These are phyloP conservation scores for Oreonectes daqikongensis DNA, from an alignment of 2,797 vertebrate species.

Conservation along the genomic window DNA sequence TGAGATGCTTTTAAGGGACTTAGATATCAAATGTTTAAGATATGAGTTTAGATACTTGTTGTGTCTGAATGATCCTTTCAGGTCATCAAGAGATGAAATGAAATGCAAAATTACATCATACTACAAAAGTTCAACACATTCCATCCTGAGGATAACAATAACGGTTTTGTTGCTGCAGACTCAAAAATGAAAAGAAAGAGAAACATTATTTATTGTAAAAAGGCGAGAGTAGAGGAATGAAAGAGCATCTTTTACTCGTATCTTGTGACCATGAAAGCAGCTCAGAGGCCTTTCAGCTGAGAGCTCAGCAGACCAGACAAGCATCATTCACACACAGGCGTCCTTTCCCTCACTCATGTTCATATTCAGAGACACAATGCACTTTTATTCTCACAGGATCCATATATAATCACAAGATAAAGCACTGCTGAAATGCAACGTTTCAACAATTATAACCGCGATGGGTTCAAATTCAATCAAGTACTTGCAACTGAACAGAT, in stretches of 20 bases:
- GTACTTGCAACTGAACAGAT: neutral
- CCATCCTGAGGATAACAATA: neutral
- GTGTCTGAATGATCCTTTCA: too few relatives aligned
- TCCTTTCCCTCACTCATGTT: slow-evolving; percentile 41
- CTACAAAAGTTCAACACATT: too few relatives aligned
- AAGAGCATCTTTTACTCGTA: slow-evolving; percentile 68
- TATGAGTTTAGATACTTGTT: too few relatives aligned
- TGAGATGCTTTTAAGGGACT: too few relatives aligned
- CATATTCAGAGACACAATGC: slow-evolving; percentile 8
- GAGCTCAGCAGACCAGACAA: slow-evolving; percentile 46
- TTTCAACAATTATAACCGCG: neutral
- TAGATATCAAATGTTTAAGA: too few relatives aligned
- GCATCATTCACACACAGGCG: slow-evolving; percentile 43
- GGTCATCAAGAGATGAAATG: too few relatives aligned
- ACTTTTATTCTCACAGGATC: slow-evolving; percentile 18
- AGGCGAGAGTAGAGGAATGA: slow-evolving; percentile 60
- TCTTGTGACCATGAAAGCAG: slow-evolving; percentile 75
- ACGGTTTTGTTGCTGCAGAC: neutral
- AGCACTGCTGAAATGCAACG: neutral
- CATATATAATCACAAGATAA: slow-evolving; percentile 29
- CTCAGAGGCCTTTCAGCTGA: slow-evolving; percentile 62
- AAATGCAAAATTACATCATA: too few relatives aligned
- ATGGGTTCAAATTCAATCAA: neutral
- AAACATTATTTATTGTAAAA: slow-evolving; percentile 30
- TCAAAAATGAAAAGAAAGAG: neutral